A percentile compares a stretch with the other conserved stretches of the same genome.
These are phyloP conservation scores for Holcopasites calliopsidis DNA, from an alignment of 1,140 invertebrate genomes.

Conservation along the genomic window DNA sequence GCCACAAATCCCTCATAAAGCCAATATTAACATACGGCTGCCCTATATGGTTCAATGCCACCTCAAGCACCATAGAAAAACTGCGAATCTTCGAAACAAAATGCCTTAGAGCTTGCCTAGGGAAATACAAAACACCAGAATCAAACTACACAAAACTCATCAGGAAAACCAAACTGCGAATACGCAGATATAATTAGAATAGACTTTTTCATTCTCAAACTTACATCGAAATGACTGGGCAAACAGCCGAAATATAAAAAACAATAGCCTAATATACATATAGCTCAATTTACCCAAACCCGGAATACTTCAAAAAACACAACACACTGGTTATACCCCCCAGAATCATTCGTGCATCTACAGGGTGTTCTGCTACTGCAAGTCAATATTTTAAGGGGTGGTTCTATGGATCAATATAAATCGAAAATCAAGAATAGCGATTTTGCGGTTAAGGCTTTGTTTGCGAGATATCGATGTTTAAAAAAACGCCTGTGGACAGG, in stretches of 20 bases:
- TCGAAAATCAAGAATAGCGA: too few species aligned
- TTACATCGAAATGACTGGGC: slow-evolving; percentile 41
- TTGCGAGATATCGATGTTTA: too few species aligned
- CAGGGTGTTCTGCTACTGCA: too few species aligned
- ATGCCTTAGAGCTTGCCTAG: slow-evolving; percentile 47
- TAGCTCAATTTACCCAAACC: neutral
- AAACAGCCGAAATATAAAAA: slow-evolving; percentile 5
- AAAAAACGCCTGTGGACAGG: too few species aligned
- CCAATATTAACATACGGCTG: neutral
- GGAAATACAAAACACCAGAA: too few species aligned
- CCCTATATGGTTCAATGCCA: neutral
- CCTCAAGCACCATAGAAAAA: slow-evolving; percentile 28
- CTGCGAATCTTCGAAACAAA: slow-evolving; percentile 47
- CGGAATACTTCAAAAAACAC: neutral
- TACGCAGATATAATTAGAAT: slow-evolving; percentile 28
- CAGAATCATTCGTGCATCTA: neutral
- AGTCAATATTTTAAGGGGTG: too few species aligned
- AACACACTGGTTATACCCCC: neutral
- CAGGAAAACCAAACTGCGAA: slow-evolving; percentile 21
- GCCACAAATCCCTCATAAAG: neutral
- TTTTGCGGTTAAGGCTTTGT: too few species aligned
- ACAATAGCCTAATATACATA: slow-evolving; percentile 35
- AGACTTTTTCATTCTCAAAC: slow-evolving; percentile 31
- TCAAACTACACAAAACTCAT: too few species aligned
- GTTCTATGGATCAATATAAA: too few species aligned